phyloP scores from a whole-genome alignment of 2,888 invertebrate genomes.

The Pristionchus maxplancki region DNA sequence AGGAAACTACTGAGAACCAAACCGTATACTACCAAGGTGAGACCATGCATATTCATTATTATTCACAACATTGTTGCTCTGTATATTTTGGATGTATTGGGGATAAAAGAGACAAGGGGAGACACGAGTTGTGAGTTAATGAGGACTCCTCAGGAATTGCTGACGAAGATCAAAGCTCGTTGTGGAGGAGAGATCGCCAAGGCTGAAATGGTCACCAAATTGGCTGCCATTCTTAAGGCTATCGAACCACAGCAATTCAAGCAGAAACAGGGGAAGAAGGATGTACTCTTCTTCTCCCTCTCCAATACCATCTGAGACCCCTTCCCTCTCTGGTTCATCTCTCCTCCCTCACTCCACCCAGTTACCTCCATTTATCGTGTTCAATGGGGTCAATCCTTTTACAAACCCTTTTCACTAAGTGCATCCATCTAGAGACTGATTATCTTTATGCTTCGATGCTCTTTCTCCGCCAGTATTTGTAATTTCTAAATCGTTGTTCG shows the following conservation, averaged over 20 bases:
- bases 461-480: neutral
- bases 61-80: neutral
- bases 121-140: no score
- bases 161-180: slow-evolving; percentile 65
- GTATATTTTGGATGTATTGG: no score
- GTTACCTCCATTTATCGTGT: neutral
- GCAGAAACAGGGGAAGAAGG: slow-evolving; percentile 72
- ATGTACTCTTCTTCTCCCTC: slow-evolving; percentile 73
- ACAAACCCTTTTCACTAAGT: neutral
- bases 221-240: slow-evolving; percentile 72
- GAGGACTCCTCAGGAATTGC: slow-evolving; percentile 56
- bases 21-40: slow-evolving; percentile 98
- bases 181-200: slow-evolving; percentile 67
- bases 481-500: neutral
- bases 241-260: slow-evolving; percentile 74
- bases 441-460: neutral
- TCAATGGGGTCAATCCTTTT: neutral
- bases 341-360: neutral
- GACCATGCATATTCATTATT: neutral
- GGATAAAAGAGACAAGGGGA: no score
- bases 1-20: slow-evolving; percentile 94
- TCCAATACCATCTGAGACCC: slow-evolving; percentile 45
- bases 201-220: slow-evolving; percentile 68
- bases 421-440: neutral
- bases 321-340: neutral